phyloP scores from a whole-genome alignment of 2,113 vertebrate genomes.

The Taxidea taxus region DNA sequence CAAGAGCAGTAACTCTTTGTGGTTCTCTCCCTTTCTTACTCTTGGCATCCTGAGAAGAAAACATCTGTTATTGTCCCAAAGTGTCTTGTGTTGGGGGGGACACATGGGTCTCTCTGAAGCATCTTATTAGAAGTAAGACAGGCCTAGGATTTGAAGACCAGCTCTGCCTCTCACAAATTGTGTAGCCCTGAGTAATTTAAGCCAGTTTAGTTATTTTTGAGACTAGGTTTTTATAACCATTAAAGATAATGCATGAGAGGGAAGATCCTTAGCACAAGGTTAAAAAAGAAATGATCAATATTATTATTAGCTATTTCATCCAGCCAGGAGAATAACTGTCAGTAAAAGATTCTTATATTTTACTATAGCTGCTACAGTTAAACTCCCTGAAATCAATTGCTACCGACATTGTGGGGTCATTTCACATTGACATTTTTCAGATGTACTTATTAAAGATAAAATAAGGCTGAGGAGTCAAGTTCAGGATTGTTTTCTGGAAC shows the following conservation, averaged over 20 bases:
- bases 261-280: neutral
- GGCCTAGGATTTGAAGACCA: neutral
- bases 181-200: neutral
- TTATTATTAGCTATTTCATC: constrained; percentile 12
- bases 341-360: neutral
- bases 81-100: neutral
- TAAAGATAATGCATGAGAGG: neutral
- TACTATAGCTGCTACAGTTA: neutral
- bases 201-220: constrained; percentile 4
- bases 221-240: neutral
- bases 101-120: neutral
- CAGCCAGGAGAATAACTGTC: neutral
- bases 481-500: neutral
- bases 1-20: neutral
- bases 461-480: neutral
- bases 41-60: neutral
- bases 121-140: neutral
- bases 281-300: constrained; percentile 34
- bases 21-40: neutral
- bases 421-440: neutral
- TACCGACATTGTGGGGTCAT: neutral
- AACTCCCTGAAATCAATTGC: neutral
- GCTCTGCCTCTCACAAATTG: neutral
- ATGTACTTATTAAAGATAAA: constrained; percentile 26
- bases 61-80: neutral